Conservation (phyloP, 2,888 invertebrate genomes). For the Eilema griseolum region DNA sequence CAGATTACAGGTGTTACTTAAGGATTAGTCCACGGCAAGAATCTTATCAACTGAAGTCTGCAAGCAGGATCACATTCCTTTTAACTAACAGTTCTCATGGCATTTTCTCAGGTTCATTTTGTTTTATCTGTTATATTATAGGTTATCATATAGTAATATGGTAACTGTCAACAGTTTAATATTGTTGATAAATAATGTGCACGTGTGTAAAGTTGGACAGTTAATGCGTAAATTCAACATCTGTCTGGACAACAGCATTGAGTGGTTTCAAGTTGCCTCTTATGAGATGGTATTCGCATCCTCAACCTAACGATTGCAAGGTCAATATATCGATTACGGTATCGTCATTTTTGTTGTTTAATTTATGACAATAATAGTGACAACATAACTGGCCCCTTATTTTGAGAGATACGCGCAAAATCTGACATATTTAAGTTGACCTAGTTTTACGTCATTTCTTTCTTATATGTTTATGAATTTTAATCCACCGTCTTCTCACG, state of each 20-base stretch:
- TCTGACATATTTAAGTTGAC: too few species aligned
- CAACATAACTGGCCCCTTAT: neutral
- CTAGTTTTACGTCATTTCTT: too few species aligned
- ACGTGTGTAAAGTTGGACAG: neutral
- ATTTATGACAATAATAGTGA: conserved; percentile 7
- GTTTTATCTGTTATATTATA: neutral
- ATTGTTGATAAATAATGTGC: conserved; percentile 4
- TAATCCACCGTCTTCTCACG: too few species aligned
- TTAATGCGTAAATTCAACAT: neutral
- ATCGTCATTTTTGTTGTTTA: conserved; percentile 8
- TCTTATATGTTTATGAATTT: too few species aligned
- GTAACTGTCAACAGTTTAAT: neutral
- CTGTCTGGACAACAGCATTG: neutral
- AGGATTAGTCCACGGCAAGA: neutral
- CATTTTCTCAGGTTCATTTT: neutral
- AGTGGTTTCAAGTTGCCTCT: neutral
- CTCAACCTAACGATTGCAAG: conserved; percentile 10
- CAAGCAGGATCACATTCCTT: neutral
- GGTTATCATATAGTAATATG: neutral
- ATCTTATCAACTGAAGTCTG: neutral
- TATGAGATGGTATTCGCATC: neutral
- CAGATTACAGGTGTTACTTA: neutral
- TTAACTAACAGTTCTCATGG: neutral
- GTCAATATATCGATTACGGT: conserved; percentile 6
- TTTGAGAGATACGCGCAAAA: too few species aligned